phyloP scores from a whole-genome alignment of 2,797 vertebrate species.

The Sebastes nivosus region DNA sequence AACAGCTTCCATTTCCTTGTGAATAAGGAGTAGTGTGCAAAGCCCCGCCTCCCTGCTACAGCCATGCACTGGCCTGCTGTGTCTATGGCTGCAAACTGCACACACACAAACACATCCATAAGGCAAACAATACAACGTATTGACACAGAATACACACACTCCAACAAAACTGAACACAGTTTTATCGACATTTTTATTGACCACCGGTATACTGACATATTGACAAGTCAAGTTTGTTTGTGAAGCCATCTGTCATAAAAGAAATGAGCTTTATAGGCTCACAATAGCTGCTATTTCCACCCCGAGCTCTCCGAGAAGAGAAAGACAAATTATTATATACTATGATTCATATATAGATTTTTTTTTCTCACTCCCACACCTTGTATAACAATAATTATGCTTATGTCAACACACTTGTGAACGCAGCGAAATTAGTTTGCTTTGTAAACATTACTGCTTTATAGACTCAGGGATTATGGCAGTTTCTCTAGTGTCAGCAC shows the following conservation, averaged over 20 bases:
- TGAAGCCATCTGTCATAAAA: background rate
- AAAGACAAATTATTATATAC: background rate
- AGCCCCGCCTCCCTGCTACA: slow-evolving; percentile 94
- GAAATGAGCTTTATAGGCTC: background rate
- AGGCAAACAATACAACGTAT: background rate
- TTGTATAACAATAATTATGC: background rate
- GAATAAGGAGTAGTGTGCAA: slow-evolving; percentile 97
- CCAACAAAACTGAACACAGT: background rate
- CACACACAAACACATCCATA: slow-evolving; percentile 30
- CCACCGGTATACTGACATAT: background rate
- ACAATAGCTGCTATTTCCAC: background rate
- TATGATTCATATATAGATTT: background rate
- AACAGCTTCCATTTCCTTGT: slow-evolving; percentile 99
- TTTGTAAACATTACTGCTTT: background rate
- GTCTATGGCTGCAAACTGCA: slow-evolving; percentile 96
- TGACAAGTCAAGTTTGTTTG: background rate
- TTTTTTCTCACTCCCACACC: background rate
- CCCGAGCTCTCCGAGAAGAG: background rate
- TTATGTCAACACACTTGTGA: background rate
- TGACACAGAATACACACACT: background rate
- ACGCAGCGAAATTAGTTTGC: background rate
- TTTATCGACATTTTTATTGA: background rate
- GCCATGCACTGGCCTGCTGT: slow-evolving; percentile 95
- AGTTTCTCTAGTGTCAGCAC: background rate
- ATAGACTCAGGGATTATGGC: background rate